phyloP scores from a whole-genome alignment of 2,888 invertebrate species.

The Vanessa cardui region DNA sequence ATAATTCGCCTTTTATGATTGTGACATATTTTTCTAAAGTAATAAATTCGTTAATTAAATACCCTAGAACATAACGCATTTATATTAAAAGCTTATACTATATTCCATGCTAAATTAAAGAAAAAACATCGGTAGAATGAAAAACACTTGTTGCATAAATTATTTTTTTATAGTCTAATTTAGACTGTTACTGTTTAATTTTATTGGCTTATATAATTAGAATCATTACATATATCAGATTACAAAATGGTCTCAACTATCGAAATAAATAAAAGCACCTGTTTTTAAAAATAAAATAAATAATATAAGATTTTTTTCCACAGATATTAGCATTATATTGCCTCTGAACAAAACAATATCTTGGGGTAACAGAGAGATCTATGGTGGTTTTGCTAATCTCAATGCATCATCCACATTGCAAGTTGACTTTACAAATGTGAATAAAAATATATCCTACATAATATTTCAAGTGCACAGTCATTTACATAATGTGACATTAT shows the following conservation, averaged over 20 bases:
- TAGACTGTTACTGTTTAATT: no score
- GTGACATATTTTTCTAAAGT: not conserved
- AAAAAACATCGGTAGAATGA: not conserved
- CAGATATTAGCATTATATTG: conserved; percentile 61
- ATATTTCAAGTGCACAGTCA: conserved; percentile 86
- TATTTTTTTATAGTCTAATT: no score
- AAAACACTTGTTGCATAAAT: no score
- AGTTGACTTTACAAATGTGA: conserved; percentile 70
- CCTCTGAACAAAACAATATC: conserved; percentile 57
- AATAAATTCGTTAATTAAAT: no score
- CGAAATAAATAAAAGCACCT: not conserved
- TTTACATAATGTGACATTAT: conserved; percentile 80
- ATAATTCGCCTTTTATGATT: not conserved
- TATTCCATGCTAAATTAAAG: no score
- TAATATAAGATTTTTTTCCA: conserved; percentile 45
- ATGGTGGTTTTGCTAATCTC: conserved; percentile 54
- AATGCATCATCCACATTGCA: conserved; percentile 54
- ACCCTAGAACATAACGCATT: no score
- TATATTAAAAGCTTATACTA: no score
- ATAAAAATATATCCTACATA: conserved; percentile 77
- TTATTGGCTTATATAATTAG: no score
- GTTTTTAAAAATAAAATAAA: not conserved
- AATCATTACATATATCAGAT: no score
- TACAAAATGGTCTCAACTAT: no score
- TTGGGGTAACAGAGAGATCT: conserved; percentile 58